Evolutionary conservation across 2,113 vertebrate species (phyloP).

Genomic region (Etheostoma cragini): DNA sequence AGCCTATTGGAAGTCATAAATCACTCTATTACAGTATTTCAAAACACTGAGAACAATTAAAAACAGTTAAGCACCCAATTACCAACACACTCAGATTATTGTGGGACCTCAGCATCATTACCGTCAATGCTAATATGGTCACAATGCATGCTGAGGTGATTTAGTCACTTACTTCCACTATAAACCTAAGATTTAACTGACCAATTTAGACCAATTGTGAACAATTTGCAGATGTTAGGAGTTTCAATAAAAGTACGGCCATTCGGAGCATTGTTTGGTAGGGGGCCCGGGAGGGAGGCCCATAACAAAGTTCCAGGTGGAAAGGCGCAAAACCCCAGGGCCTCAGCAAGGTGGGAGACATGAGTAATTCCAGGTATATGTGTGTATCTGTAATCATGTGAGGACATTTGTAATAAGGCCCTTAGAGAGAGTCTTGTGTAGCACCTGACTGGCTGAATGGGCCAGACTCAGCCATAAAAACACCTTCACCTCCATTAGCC

Average conservation of each 20-base stretch:
- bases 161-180: conserved; percentile 44
- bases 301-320: conserved; percentile 10
- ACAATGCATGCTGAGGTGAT: conserved; percentile 39
- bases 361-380: conserved; percentile 37
- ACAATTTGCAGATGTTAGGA: conserved; percentile 67
- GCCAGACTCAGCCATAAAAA: conserved; percentile 75
- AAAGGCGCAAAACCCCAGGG: conserved; percentile 33
- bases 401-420: conserved; percentile 55
- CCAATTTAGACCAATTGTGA: conserved; percentile 75
- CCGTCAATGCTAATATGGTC: conserved; percentile 34
- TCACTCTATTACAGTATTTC: conserved; percentile 52
- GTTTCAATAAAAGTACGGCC: conserved; percentile 61
- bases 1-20: conserved; percentile 39
- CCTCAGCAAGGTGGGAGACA: conserved; percentile 34
- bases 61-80: conserved; percentile 63
- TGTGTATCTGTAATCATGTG: conserved; percentile 35
- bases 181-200: conserved; percentile 66
- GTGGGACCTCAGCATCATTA: conserved; percentile 46
- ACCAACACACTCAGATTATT: conserved; percentile 48
- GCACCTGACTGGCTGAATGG: conserved; percentile 60
- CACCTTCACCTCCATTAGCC: conserved; percentile 70
- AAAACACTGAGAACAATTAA: conserved; percentile 64
- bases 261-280: conserved; percentile 21
- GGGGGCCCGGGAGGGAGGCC: conserved; percentile 10
- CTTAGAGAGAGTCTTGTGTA: conserved; percentile 60